A percentile compares a stretch with the other conserved stretches of the same genome.
These are phyloP conservation scores for Phrynosoma platyrhinos DNA, from an alignment of 2,113 vertebrate genomes.

Conservation along the genomic window DNA sequence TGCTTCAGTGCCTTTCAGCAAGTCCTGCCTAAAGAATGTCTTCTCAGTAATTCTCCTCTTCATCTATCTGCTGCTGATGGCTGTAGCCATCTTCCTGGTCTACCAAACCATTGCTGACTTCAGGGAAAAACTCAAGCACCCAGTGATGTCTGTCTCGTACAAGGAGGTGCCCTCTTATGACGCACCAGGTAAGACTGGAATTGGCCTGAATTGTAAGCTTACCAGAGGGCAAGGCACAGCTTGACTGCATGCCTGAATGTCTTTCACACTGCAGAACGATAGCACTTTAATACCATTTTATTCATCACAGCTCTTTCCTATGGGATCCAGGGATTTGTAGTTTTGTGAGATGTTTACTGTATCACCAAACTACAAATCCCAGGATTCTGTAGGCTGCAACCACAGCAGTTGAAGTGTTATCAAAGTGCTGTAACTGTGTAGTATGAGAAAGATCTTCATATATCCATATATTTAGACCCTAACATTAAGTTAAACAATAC, in stretches of 20 bases:
- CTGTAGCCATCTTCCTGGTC: constrained; percentile 91
- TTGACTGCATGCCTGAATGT: background rate
- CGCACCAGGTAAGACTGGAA: constrained; percentile 84
- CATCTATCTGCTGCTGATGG: constrained; percentile 93
- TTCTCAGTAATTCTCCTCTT: constrained; percentile 92
- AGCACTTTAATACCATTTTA: no score
- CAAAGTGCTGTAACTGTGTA: no score
- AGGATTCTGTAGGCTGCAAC: no score
- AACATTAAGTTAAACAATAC: no score
- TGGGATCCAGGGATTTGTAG: no score
- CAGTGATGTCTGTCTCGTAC: constrained; percentile 96
- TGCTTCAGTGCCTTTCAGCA: constrained; percentile 83
- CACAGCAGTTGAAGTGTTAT: no score
- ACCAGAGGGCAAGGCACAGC: background rate
- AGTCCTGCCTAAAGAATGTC: constrained; percentile 92
- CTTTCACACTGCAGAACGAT: background rate
- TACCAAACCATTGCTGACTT: constrained; percentile 98
- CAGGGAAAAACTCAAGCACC: constrained; percentile 90
- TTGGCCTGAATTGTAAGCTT: background rate
- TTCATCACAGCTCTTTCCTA: no score
- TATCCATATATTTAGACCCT: no score
- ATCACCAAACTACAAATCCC: no score
- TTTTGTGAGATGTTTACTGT: no score
- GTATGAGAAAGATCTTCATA: no score
- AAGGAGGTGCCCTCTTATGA: constrained; percentile 92